A percentile compares a stretch with the other conserved stretches of the same genome.
Evolutionary conservation across 2,888 invertebrate species (phyloP).

Genomic region (Xestia xanthographa): DNA sequence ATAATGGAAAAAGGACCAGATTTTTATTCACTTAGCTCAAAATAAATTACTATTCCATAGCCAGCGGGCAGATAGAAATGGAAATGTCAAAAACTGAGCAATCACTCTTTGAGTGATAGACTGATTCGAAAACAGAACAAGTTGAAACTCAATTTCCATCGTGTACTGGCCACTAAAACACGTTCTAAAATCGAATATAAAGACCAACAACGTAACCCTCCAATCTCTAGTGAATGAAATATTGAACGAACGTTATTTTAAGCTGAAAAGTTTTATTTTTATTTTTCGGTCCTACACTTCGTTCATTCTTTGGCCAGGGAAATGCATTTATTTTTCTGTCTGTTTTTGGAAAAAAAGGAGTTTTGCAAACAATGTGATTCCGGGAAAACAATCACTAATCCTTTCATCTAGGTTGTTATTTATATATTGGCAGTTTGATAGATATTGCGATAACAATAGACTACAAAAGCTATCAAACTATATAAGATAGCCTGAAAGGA

Average conservation of each 20-base stretch:
- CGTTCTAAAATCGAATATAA: conserved; percentile 25
- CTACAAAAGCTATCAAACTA: neutral
- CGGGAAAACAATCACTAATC: neutral
- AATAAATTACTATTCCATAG: conserved; percentile 11
- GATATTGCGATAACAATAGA: neutral
- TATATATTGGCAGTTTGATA: neutral
- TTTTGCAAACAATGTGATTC: neutral
- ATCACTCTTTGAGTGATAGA: conserved; percentile 16
- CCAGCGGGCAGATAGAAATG: conserved; percentile 8
- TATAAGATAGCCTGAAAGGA: neutral
- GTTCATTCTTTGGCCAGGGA: neutral
- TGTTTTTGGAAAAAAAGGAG: neutral
- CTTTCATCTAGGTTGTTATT: neutral
- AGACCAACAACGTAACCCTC: neutral
- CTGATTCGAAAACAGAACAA: conserved; percentile 33
- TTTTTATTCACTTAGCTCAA: conserved; percentile 8
- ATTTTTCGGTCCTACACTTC: neutral
- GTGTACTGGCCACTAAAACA: neutral
- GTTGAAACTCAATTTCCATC: conserved; percentile 22
- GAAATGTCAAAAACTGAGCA: conserved; percentile 13
- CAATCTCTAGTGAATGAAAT: conserved; percentile 18
- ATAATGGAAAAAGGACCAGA: neutral
- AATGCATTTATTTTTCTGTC: neutral
- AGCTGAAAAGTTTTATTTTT: neutral
- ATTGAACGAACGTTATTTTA: conserved; percentile 13